Evolutionary conservation across 2,797 vertebrate genomes (phyloP).

Genomic region (Prunella strophiata): DNA sequence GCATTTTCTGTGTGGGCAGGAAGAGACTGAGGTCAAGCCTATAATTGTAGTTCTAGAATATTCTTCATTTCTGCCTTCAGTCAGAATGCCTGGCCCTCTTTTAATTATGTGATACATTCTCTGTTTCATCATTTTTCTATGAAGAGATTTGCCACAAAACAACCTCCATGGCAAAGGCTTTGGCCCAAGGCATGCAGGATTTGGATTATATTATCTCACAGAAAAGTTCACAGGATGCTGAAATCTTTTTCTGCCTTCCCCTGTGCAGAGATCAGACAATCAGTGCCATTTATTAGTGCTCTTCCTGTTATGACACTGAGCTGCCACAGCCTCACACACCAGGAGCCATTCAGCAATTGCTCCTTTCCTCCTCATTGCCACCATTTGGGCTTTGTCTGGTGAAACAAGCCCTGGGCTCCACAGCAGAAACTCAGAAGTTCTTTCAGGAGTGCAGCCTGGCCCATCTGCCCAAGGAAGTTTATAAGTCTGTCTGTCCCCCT

Average conservation of each 20-base stretch:
- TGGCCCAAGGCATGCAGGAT: neutral
- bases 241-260: neutral
- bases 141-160: conserved; percentile 26
- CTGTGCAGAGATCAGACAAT: neutral
- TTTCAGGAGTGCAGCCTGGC: neutral
- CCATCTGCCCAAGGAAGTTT: neutral
- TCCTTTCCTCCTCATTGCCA: neutral
- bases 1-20: neutral
- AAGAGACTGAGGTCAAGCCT: conserved; percentile 19
- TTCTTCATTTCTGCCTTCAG: neutral
- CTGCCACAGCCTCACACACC: neutral
- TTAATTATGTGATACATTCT: neutral
- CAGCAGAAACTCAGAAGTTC: neutral
- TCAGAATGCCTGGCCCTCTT: neutral
- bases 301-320: neutral
- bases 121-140: neutral
- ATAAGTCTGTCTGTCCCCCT: rapidly evolving
- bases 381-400: neutral
- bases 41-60: neutral
- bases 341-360: neutral
- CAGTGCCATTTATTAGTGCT: neutral
- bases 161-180: neutral
- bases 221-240: neutral
- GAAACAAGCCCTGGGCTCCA: neutral
- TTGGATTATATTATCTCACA: neutral